These are phyloP conservation scores for Zonitis immaculata DNA, from an alignment of 2,888 invertebrate species.

Conservation along the genomic window DNA sequence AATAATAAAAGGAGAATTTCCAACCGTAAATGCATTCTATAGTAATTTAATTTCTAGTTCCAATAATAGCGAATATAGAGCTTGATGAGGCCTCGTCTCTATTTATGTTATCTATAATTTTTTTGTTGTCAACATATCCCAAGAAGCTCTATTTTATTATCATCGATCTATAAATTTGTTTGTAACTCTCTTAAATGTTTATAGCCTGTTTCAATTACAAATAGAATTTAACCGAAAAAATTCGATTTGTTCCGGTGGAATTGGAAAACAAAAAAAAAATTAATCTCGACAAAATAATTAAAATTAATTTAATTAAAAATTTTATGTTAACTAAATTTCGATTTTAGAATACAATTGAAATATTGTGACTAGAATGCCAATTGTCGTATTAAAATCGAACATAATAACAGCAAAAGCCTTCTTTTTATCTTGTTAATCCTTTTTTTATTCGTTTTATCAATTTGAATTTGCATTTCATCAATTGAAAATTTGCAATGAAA, in stretches of 20 bases:
- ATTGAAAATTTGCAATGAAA: not conserved
- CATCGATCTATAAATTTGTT: conserved; percentile 12
- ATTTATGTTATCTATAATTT: not conserved
- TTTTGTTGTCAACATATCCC: conserved; percentile 13
- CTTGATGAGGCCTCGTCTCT: conserved; percentile 17
- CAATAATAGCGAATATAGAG: conserved; percentile 3
- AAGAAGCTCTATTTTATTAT: conserved; percentile 14
- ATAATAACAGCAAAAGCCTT: not conserved
- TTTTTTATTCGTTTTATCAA: not conserved
- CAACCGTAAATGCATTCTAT: too few species aligned
- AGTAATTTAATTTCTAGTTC: conserved; percentile 5
- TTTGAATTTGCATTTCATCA: not conserved
- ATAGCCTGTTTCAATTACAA: conserved; percentile 5
- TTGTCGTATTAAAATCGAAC: conserved; percentile 2
- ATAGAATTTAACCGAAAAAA: not conserved
- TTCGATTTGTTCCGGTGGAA: not conserved
- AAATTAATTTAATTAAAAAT: too few species aligned
- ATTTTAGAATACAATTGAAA: conserved; percentile 3
- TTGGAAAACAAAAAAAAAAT: too few species aligned
- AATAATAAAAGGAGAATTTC: not conserved
- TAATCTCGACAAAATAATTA: too few species aligned
- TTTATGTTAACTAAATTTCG: too few species aligned
- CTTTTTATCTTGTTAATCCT: not conserved
- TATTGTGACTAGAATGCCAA: conserved; percentile 9
- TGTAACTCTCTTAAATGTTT: conserved; percentile 8